Evolutionary conservation across 2,113 vertebrate genomes (phyloP), one percentile per base, ranked within the genome.

Genomic region (Porphyrio hochstetteri): DNA sequence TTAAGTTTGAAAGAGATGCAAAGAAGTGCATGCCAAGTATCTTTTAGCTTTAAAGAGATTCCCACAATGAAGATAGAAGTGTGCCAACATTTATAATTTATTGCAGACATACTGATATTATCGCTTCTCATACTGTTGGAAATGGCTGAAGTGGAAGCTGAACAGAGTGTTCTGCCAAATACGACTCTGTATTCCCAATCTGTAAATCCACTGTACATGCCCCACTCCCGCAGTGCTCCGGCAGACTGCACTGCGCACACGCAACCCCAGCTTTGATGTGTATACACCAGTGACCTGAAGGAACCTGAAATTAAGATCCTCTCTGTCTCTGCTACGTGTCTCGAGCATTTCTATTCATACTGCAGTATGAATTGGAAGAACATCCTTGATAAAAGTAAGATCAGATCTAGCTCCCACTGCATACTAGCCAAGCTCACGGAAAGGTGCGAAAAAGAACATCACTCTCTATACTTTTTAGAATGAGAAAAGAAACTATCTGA

Each of bases 131-230:
- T 24, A 64, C 69, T 89, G 44, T 92, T 93, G 79, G 85, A 95
- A 94, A 60, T 59, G 56, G 77, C 76, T 82, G 82, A 89, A 90
- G 64, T 72, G 82, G 68, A 88, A 90, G 72, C 52, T 93, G 90
- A 88, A 97, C 94, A 89, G 88, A 59, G 40, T 96, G 96, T 96
- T 94, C 96, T 93, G 88, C 95, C 95, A 96, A 92, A 82, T 28
- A 31, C 0, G 29, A 79, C 33, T 89, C 60, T 91, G 75, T 40
- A 77, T 76, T 96, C 68, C 86, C 70, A 85, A 20, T 76, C 70
- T 67, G 88, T 67, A 79, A 79, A 93, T 91, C 77, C 78, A 11
- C 12, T 77, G 86, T 82, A 67, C 50, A 19, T 86, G 55, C 36
- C 61, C 81, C 81, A 53, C 6, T 82, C 70, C 42, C 69, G 28